Conservation (phyloP, 2,888 invertebrate genomes). For the Ctena decussata region DNA sequence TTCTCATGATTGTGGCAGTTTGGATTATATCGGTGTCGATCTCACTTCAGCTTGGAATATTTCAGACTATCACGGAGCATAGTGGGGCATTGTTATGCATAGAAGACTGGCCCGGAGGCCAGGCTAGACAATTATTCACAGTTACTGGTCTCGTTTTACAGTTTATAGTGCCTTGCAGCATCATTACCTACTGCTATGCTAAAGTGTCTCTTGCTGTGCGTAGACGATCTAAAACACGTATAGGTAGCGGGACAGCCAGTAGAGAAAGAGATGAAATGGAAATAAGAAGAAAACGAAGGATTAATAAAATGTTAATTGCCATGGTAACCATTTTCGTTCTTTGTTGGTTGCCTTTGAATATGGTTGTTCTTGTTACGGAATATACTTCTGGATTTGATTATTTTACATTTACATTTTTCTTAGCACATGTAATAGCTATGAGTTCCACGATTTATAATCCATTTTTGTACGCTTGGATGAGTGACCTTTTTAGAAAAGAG, state of each 20-base stretch:
- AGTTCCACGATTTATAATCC: slow-evolving; percentile 98
- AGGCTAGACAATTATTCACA: slow-evolving; percentile 93
- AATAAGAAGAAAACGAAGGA: slow-evolving; percentile 95
- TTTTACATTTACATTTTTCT: slow-evolving; percentile 96
- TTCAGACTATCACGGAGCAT: slow-evolving; percentile 86
- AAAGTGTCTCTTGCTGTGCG: slow-evolving; percentile 96
- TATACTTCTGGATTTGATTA: slow-evolving; percentile 87
- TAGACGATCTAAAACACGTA: slow-evolving; percentile 93
- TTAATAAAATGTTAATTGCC: slow-evolving; percentile 98
- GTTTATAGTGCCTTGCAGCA: slow-evolving; percentile 97
- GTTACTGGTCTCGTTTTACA: slow-evolving; percentile 96
- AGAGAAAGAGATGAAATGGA: slow-evolving; percentile 96
- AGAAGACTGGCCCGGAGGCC: slow-evolving; percentile 94
- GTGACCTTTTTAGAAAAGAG: slow-evolving; percentile 97
- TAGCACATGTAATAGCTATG: slow-evolving; percentile 96
- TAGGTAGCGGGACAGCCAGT: slow-evolving; percentile 90
- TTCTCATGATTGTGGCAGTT: slow-evolving; percentile 94
- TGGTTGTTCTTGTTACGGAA: slow-evolving; percentile 92
- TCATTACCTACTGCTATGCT: slow-evolving; percentile 97
- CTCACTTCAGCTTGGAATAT: slow-evolving; percentile 96
- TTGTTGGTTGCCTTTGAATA: slow-evolving; percentile 94
- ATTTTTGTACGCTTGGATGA: slow-evolving; percentile 97
- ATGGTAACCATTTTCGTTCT: slow-evolving; percentile 98
- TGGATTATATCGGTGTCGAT: slow-evolving; percentile 96
- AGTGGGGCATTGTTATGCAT: slow-evolving; percentile 87